Evolutionary conservation across 2,888 invertebrate genomes (phyloP).

Genomic region (Epinotia nisella): DNA sequence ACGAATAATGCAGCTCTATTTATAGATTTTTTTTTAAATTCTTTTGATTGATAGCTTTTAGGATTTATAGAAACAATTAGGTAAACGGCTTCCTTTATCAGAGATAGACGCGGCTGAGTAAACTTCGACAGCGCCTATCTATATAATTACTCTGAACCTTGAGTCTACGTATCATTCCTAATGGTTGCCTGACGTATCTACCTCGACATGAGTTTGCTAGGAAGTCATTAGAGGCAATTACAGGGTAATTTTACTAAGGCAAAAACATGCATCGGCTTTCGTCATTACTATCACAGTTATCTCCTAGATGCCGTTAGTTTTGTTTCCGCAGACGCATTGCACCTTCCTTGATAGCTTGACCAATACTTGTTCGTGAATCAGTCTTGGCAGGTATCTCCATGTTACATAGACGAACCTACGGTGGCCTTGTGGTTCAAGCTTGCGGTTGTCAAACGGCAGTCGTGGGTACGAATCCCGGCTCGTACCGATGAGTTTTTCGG

Average conservation of each 20-base stretch:
- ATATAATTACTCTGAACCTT: conserved; percentile 60
- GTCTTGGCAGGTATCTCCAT: background rate
- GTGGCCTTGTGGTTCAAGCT: too few species aligned
- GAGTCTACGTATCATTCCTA: conserved; percentile 48
- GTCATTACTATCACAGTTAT: conserved; percentile 40
- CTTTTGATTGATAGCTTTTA: conserved; percentile 2
- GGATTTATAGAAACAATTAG: conserved; percentile 21
- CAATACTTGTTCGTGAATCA: background rate
- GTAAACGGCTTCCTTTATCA: conserved; percentile 9
- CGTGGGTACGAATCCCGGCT: too few species aligned
- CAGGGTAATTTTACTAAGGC: conserved; percentile 63
- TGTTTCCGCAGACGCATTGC: conserved; percentile 37
- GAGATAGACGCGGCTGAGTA: conserved; percentile 48
- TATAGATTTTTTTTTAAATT: background rate
- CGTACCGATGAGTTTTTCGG: too few species aligned
- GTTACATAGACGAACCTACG: too few species aligned
- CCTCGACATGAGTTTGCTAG: conserved; percentile 59
- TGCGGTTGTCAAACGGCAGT: too few species aligned
- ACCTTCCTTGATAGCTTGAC: conserved; percentile 26
- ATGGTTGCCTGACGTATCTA: conserved; percentile 43
- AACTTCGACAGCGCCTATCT: conserved; percentile 49
- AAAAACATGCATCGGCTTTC: conserved; percentile 56
- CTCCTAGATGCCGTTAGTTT: conserved; percentile 34
- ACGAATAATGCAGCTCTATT: conserved; percentile 25
- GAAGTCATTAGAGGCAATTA: conserved; percentile 70